A percentile compares a stretch with the other conserved stretches of the same genome.
phyloP scores from a whole-genome alignment of 2,888 invertebrate species.

The Xestoiulus laeticollis region DNA sequence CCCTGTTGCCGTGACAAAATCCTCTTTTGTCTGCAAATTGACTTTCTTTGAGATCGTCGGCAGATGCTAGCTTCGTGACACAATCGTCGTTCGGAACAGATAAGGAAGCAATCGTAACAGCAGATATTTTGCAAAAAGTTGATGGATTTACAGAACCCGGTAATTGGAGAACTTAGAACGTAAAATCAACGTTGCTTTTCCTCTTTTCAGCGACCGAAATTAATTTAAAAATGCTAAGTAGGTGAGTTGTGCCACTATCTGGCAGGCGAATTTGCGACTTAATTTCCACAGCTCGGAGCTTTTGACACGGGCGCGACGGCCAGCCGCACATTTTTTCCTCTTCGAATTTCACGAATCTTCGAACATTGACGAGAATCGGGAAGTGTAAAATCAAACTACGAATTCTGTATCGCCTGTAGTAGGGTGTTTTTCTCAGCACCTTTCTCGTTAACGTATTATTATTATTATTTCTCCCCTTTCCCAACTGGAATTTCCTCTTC shows the following conservation, averaged over 20 bases:
- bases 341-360: conserved; percentile 1
- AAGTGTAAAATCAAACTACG: conserved; percentile 19
- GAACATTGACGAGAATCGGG: background rate
- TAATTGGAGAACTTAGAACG: background rate
- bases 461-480: background rate
- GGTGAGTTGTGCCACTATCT: background rate
- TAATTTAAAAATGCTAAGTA: background rate
- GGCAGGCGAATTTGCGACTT: background rate
- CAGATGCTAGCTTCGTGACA: background rate
- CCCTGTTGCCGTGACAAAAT: background rate
- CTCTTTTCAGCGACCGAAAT: background rate
- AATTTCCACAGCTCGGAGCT: background rate
- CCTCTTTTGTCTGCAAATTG: background rate
- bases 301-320: background rate
- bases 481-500: background rate
- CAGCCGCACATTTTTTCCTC: background rate
- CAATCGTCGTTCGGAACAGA: background rate
- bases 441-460: conserved; percentile 8
- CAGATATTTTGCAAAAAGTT: background rate
- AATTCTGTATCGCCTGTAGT: background rate
- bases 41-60: background rate
- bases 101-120: background rate
- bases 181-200: background rate
- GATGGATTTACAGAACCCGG: background rate
- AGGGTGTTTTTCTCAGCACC: background rate